Base-by-base conservation (phyloP, 2,113 vertebrate genomes). In the Phodopus roborovskii region DNA sequence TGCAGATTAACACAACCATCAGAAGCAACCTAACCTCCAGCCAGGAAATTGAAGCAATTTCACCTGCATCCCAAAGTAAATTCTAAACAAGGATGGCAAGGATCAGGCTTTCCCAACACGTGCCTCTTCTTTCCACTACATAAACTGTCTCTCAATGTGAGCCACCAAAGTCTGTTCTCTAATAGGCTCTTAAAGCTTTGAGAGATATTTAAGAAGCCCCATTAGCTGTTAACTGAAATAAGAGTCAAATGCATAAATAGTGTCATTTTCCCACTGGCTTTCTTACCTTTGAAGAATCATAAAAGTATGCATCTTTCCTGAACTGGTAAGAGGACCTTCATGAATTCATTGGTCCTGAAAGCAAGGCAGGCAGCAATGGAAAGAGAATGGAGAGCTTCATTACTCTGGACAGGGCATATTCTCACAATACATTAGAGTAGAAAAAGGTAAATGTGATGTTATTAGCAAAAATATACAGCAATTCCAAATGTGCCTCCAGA, bases 351-450 rank as follows among this genome's bases (percentile, higher is more conserved):
- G 12, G 7, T 26, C 10, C 33, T 39, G 0, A 16, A 39, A 90
- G 26, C 45, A 7, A 73, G n/a, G 13, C 2, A 30, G 1, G 30
- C 42, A 4, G n/a, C 36, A 26, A 0, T 50, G 1, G 26, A 7
- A 64, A 70, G 45, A 10, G 3, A 28, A 15, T 4, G 0, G 33
- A 48, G 5, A n/a, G 1, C 4, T 36, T 11, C 4, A 92, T 28
- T 8, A 2, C 9, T 13, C 30, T 10, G 4, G 24, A 7, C 26
- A 22, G 1, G 9, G 0, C 1, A 11, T 30, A 6, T 5, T 16
- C 4, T 77, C 3, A 15, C 2, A 33, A 42, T 30, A 26, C 15
- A 33, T 48, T 1, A 4, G 15, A 48, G 20, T 1, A 24, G 42
- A 28, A 70, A 62, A 22, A 58, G 7, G 26, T 13, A 5, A 16